Evolutionary conservation across 2,797 vertebrate species (phyloP), one percentile per base, ranked within the genome.

Genomic region (Gorsachius magnificus): DNA sequence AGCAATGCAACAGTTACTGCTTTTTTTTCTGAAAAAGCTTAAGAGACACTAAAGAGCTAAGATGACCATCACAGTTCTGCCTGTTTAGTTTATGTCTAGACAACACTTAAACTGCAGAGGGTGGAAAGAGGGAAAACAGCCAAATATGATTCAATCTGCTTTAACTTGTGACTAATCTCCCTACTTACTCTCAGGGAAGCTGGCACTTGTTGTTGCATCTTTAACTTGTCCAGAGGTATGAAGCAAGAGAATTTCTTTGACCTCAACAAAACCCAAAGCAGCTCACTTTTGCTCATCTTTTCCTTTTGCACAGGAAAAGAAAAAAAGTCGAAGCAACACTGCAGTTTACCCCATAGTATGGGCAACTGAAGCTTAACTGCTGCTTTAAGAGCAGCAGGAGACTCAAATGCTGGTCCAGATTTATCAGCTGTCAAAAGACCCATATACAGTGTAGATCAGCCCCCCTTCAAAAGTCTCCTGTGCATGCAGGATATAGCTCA

Each of bases 61-160:
- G 87, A 96, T 94, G 94, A 93, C 89, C 91, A 93, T 15, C 21
- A 65, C 28, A 4, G 65, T 54, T 93, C 83, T 89, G 74, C 90
- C 92, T 96, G 84, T 96, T 97, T 95, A 95, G 95, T 85, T 96
- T 96, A 87, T 81, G 97, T 97, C 97, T 97, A 98, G 97, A 98
- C 96, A 95, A 96, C 89, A 96, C 78, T 94, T 72, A 71, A 88
- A 91, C 85, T 83, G 93, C 63, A 95, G 87, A 95, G 93, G 95
- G 77, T 76, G 96, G 93, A 94, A 97, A 97, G 94, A 95, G 86
- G 91, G 93, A 97, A 93, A 95, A 96, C 14, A 75, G 93, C 92
- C 91, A 96, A 97, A 95, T 92, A 91, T 96, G 95, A 97, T 94
- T 94, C 96, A 97, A 96, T 88, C 89, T 92, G 93, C 92, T 97